Percentiles rank a stretch among this genome's conserved stretches.
phyloP scores from a whole-genome alignment of 2,797 vertebrate species.

The Petrocephalus schoutedeni region DNA sequence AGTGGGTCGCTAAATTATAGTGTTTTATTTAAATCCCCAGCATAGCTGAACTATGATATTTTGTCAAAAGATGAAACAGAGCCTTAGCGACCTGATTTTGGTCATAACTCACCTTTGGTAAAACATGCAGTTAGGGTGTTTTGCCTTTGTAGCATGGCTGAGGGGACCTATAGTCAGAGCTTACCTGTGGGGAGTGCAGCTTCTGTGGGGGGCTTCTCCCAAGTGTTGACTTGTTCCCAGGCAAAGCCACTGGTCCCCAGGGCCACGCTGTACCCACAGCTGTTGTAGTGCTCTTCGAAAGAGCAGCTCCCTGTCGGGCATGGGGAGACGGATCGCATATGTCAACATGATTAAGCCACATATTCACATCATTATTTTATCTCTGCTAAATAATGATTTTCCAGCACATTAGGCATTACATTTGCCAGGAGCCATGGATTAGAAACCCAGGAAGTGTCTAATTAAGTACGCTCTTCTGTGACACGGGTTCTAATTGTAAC shows the following conservation, averaged over 20 bases:
- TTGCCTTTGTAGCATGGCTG: background rate
- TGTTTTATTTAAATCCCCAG: background rate
- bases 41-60: background rate
- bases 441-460: slow-evolving; percentile 36
- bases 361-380: slow-evolving; percentile 61
- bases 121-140: background rate
- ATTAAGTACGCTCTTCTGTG: slow-evolving; percentile 43
- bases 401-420: slow-evolving; percentile 56
- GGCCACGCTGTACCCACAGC: slow-evolving; percentile 87
- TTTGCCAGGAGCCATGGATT: slow-evolving; percentile 51
- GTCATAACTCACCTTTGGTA: background rate
- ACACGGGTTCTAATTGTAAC: slow-evolving; percentile 44
- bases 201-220: slow-evolving; percentile 88
- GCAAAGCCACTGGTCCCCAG: slow-evolving; percentile 92
- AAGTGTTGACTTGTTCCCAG: slow-evolving; percentile 97
- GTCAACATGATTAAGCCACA: slow-evolving; percentile 59
- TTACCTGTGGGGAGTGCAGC: slow-evolving; percentile 84
- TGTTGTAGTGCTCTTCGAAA: slow-evolving; percentile 89
- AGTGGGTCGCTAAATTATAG: background rate
- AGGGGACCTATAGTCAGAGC: background rate
- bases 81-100: background rate
- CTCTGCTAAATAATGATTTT: slow-evolving; percentile 54
- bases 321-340: slow-evolving; percentile 40
- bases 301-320: slow-evolving; percentile 77
- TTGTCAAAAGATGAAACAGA: background rate